Percentiles rank a stretch among this genome's conserved stretches.
These are phyloP conservation scores for Cariama cristata DNA, from an alignment of 2,113 vertebrate genomes.

Conservation along the genomic window DNA sequence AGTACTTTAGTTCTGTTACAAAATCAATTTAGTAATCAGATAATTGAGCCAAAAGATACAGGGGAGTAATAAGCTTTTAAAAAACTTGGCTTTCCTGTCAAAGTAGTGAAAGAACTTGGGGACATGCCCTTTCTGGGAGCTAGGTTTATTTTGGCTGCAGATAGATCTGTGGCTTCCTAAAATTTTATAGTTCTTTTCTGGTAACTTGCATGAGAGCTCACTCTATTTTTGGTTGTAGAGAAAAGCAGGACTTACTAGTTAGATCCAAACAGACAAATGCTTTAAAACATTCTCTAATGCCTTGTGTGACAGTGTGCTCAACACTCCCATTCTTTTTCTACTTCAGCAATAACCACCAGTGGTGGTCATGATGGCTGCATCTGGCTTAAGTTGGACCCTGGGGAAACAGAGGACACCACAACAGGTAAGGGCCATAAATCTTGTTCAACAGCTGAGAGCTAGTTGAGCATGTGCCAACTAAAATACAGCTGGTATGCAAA, in stretches of 20 bases:
- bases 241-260: not conserved
- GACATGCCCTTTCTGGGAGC: not conserved
- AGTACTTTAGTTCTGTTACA: constrained; percentile 14
- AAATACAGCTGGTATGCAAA: not conserved
- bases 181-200: not conserved
- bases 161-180: not conserved
- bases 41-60: constrained; percentile 8
- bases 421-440: not conserved
- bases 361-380: not conserved
- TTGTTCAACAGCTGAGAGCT: not conserved
- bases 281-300: not conserved
- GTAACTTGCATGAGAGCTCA: not conserved
- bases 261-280: not conserved
- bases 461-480: fast-evolving
- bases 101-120: not conserved
- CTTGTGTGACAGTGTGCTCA: no score
- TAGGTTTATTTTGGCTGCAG: not conserved
- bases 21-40: constrained; percentile 34
- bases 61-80: not conserved
- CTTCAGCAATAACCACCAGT: not conserved
- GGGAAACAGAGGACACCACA: not conserved
- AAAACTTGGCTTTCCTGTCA: not conserved
- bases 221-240: not conserved
- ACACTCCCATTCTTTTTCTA: no score
- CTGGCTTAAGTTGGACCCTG: not conserved